Evolutionary conservation across 2,797 vertebrate species (phyloP), one percentile per base, ranked within the genome.

Genomic region (Poeciliopsis presidionis): DNA sequence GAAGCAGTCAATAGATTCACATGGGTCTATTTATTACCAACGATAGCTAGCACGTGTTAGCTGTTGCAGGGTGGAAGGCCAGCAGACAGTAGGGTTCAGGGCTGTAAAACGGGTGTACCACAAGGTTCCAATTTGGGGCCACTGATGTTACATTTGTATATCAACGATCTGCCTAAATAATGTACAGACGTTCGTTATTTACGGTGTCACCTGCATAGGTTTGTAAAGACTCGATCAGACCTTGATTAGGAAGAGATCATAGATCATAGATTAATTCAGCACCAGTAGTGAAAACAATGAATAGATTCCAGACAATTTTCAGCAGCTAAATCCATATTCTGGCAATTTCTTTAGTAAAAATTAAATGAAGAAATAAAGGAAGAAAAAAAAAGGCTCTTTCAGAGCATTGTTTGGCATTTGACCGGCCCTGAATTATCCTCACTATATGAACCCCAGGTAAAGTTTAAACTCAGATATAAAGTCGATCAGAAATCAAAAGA

Each of bases 21-120:
- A 55, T 7, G 16, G 41, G 22, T 78, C 57, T 47, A 67, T 61
- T 81, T 77, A 79, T 55, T 67, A 36, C 55, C 45, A 46, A n/a
- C 43, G 4, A 46, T 28, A 46, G 67, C 43, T 28, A 28, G 25
- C 25, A 46, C 12, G 43, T 43, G 67, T 25, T 67, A 25, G 67
- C 30, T 45, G 25, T 25, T 6, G 41, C 1, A 71, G 11, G 28
- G 16, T 9, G 22, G 51, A 25, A 30, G 67, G 25, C n/a, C 67
- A 8, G 4, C 7, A 45, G 2, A 45, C 2, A 7, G 25, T 7
- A 28, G n/a, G 6, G 28, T 46, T 46, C 13, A 16, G 18, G 46
- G 45, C 43, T 71, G 41, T 46, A 71, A 28, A 45, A 70, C 12
- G 25, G 25, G 67, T 45, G 41, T n/a, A 71, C 67, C 67, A 71